Base-by-base conservation (phyloP, 1,140 invertebrate species). In the Paraescarpia echinospica region DNA sequence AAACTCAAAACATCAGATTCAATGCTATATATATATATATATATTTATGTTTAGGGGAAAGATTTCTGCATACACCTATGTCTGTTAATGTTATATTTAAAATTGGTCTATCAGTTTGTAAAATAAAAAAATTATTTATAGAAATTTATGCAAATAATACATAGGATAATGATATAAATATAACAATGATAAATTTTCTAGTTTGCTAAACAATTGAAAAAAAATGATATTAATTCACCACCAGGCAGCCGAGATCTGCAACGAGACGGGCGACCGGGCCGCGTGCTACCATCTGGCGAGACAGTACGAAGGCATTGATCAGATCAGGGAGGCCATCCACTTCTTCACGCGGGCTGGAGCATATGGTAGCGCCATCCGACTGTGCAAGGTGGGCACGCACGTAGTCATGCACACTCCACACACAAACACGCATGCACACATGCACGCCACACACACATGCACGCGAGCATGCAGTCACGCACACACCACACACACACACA, bases 241-340 rank as follows among this genome's bases (percentile, higher is more conserved):
- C 97, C 94, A 97, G 95, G 97, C 97, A 35, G 96, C 96, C 35
- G 96, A 98, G 34, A 97, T 99, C 35, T 98, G 98, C 33, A 97
- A 97, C 91, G 97, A 97, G 94, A 97, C 96, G 33, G 96, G 96
- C 5, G 98, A 99, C 95, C 97, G 97, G 92, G 97, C 97, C 33
- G 97, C 97, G 9, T 97, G 98, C 94, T 99, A 99, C 96, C 98
- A 99, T 96, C 97, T 99, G 95, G 99, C 98, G 0, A 96, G 98
- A 1, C 98, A 99, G 95, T 98, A 98, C 96, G 99, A 99, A 96
- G 98, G 98, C 91, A 97, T 97, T 88, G 98, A 98, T 92, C 97
- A 98, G 94, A 97, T 98, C 77, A 97, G 98, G 94, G 98, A 98
- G 94, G 98, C 99, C 6, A 98, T 99, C 48, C 97, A 97, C 94